phyloP scores from a whole-genome alignment of 2,888 invertebrate genomes.

The Tinea semifulvella region DNA sequence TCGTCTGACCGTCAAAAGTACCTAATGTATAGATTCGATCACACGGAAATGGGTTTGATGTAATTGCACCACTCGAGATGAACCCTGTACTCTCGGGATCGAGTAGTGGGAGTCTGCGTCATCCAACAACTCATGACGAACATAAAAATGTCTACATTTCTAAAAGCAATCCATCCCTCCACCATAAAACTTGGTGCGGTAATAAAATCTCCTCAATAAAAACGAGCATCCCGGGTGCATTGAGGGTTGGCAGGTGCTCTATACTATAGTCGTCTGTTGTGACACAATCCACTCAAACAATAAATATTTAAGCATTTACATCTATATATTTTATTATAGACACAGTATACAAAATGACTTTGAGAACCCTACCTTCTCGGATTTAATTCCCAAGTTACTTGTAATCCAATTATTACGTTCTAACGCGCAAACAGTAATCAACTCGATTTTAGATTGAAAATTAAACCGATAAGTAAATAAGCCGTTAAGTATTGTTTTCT shows the following conservation, averaged over 20 bases:
- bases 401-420: not conserved
- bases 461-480: not conserved
- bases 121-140: slow-evolving; percentile 30
- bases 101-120: slow-evolving; percentile 24
- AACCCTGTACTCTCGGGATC: not conserved
- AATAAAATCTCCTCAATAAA: not conserved
- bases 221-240: not conserved
- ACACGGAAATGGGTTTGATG: not conserved
- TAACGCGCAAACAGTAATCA: not conserved
- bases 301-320: no score
- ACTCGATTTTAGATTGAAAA: not conserved
- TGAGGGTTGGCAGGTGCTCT: not conserved
- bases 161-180: slow-evolving; percentile 43
- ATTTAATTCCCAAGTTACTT: no score
- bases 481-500: no score
- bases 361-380: no score
- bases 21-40: not conserved
- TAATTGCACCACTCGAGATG: slow-evolving; percentile 5
- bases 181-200: slow-evolving; percentile 45
- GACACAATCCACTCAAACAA: no score
- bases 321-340: no score
- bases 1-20: slow-evolving; percentile 8
- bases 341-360: no score
- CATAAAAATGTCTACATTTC: slow-evolving; percentile 52
- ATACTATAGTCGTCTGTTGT: not conserved